Base-by-base conservation (phyloP, 2,113 vertebrate genomes). In the Chinchilla lanigera region DNA sequence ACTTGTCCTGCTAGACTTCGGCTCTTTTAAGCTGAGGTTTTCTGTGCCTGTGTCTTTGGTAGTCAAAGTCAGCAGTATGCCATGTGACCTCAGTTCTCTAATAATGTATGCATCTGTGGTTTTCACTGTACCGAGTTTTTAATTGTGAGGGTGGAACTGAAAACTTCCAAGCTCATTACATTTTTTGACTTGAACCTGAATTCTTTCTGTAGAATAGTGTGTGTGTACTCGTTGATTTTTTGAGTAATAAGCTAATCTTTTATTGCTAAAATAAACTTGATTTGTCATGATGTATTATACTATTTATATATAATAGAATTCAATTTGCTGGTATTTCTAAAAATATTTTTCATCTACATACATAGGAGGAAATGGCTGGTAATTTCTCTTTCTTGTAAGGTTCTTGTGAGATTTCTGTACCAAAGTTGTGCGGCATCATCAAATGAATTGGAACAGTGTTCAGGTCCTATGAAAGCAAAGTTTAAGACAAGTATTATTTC, bases 331-430 rank as follows among this genome's bases (percentile, higher is more conserved):
- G 56, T 50, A 71, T 88, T 91, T 93, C 87, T 33, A 77, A 69
- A 73, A 80, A 52, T 69, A 69, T 78, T 91, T 54, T 88, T 77
- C 22, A 38, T 92, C 35, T 87, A 6, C 11, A 61, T 56, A 52
- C 44, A 33, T 78, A 67, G n/a, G 85, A 83, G 54, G 80, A 92
- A 89, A 47, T 69, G 63, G 20, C 30, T 82, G 77, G 87, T 67
- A 38, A 80, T 90, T 60, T 93, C 90, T 93, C 47, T 94, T 86
- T 80, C 86, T 81, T 38, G 28, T n/a, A 26, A 65, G 22, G 24
- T 54, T 44, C 80, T 67, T 85, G 52, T 80, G 52, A 50, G 24
- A 35, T 56, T 56, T 80, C 67, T 3, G 3, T 78, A 61, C 38
- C 60, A 41, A 50, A 84, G n/a, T 44, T 75, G 28, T 30, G 11